Percentiles rank a stretch among this genome's conserved stretches.
Evolutionary conservation across 2,888 invertebrate genomes (phyloP).

Genomic region (Dioctria linearis): DNA sequence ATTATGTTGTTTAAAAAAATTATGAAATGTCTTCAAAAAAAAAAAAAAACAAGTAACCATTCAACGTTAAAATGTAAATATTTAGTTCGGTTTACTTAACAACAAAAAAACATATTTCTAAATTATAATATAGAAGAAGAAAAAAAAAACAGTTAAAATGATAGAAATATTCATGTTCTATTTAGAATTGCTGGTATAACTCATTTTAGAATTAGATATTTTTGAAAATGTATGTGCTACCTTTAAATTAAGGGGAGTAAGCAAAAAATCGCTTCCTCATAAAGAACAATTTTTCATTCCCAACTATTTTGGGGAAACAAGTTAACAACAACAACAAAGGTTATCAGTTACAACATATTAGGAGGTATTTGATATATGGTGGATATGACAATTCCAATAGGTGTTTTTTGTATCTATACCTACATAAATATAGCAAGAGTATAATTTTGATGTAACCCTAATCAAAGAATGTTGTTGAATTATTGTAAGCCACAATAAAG

Average conservation of each 20-base stretch:
- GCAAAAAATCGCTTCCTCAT: too few species aligned
- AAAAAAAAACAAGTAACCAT: constrained; percentile 14
- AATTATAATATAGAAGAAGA: too few species aligned
- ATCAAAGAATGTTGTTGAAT: constrained; percentile 40
- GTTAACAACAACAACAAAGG: too few species aligned
- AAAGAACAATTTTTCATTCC: neutral
- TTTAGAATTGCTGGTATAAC: too few species aligned
- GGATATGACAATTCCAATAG: constrained; percentile 12
- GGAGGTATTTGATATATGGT: neutral
- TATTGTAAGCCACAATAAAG: constrained; percentile 41
- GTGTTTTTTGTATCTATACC: constrained; percentile 21
- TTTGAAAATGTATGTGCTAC: too few species aligned
- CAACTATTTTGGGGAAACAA: neutral
- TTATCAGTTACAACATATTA: too few species aligned
- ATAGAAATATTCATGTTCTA: too few species aligned
- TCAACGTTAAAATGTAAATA: constrained; percentile 18
- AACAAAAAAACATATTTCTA: too few species aligned
- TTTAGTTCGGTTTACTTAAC: neutral
- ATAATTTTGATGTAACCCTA: constrained; percentile 35
- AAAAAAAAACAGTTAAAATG: too few species aligned
- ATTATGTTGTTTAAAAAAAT: neutral
- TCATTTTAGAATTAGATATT: too few species aligned
- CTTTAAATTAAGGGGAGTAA: too few species aligned
- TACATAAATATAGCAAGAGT: neutral
- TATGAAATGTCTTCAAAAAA: constrained; percentile 18